Conservation (phyloP, 2,113 vertebrate genomes). For the Mormyrus iriodes region DNA sequence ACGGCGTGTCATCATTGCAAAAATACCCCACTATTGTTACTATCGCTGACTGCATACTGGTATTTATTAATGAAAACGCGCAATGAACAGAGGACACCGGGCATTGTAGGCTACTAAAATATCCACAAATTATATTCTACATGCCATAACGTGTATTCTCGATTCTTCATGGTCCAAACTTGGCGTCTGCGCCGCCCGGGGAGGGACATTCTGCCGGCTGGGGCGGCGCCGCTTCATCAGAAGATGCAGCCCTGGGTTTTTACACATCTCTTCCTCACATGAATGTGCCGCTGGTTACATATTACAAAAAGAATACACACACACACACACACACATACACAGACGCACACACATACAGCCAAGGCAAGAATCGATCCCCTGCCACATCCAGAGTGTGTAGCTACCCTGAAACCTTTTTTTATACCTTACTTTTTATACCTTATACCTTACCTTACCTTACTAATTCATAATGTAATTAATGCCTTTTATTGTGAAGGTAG, state of each 20-base stretch:
- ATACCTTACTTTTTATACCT: too few relatives aligned
- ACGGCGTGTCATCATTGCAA: not conserved
- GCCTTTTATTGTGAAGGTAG: not conserved
- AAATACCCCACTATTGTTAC: not conserved
- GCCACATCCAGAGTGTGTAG: not conserved
- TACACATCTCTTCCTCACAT: not conserved
- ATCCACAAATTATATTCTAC: not conserved
- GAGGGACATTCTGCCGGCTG: too few relatives aligned
- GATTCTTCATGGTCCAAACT: not conserved
- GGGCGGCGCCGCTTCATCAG: not conserved
- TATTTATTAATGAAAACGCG: not conserved
- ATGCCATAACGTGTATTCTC: not conserved
- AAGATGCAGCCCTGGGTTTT: not conserved
- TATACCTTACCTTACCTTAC: not conserved
- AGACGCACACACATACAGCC: not conserved
- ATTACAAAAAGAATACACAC: not conserved
- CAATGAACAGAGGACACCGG: not conserved
- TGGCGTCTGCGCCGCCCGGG: not conserved
- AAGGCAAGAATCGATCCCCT: not conserved
- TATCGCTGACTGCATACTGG: not conserved
- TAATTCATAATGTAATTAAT: not conserved
- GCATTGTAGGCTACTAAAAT: not conserved
- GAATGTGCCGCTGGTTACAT: not conserved
- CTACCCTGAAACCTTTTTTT: not conserved
- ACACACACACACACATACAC: not conserved